These are phyloP conservation scores for Drosophila nannoptera DNA, from an alignment of 1,140 invertebrate species.

Conservation along the genomic window DNA sequence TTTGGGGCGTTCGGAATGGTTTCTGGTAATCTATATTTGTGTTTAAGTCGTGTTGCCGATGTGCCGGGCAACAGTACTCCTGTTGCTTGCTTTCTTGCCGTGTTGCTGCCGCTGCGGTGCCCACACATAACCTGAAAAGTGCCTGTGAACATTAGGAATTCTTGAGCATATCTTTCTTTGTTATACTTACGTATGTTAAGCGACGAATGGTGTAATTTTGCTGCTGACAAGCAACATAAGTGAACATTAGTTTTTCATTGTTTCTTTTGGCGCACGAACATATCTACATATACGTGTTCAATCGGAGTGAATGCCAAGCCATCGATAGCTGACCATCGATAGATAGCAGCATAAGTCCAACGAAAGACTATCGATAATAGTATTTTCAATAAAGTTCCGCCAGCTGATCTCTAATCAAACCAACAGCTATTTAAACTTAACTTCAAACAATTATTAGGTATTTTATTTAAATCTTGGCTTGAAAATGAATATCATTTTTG, in stretches of 20 bases:
- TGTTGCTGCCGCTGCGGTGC: slow-evolving; percentile 19
- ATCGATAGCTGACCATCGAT: slow-evolving; percentile 1
- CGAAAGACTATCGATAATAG: not conserved
- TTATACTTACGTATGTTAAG: slow-evolving; percentile 29
- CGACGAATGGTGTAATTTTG: slow-evolving; percentile 14
- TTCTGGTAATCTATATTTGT: slow-evolving; percentile 8
- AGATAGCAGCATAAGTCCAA: not conserved
- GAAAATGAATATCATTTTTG: too few relatives aligned
- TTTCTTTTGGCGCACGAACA: slow-evolving; percentile 24
- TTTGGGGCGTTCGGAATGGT: slow-evolving; percentile 42
- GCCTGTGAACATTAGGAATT: too few relatives aligned
- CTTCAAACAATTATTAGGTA: too few relatives aligned
- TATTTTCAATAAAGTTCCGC: too few relatives aligned
- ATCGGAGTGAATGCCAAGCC: not conserved
- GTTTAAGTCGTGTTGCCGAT: slow-evolving; percentile 13
- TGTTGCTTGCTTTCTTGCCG: slow-evolving; percentile 43
- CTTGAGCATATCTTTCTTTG: not conserved
- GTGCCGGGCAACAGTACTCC: slow-evolving; percentile 37
- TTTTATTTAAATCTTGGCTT: too few relatives aligned
- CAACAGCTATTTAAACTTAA: too few relatives aligned
- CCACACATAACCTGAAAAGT: slow-evolving; percentile 40
- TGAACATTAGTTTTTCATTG: slow-evolving; percentile 35
- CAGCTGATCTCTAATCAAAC: not conserved
- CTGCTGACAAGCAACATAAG: slow-evolving; percentile 24
- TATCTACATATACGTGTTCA: slow-evolving; percentile 36